Percentiles rank a stretch among this genome's conserved stretches.
Evolutionary conservation across 2,113 vertebrate genomes (phyloP).

Genomic region (Sapajus apella): DNA sequence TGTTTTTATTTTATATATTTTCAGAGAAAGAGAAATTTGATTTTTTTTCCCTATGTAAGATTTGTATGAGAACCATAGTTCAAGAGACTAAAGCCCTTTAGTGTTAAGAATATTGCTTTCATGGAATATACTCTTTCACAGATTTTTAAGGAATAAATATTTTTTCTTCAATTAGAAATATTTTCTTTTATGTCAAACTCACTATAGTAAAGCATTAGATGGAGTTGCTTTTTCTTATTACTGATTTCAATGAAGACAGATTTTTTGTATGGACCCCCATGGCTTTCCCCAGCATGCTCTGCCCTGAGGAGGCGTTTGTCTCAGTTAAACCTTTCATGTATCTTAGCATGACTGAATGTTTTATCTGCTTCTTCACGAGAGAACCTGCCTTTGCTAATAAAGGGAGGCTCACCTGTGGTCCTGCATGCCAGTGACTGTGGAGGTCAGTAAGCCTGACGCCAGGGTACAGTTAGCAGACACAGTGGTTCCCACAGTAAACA

Average conservation of each 20-base stretch:
- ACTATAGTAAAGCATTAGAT: not conserved
- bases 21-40: not conserved
- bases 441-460: not conserved
- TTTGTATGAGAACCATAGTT: not conserved
- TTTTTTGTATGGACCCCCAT: not conserved
- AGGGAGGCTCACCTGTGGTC: not conserved
- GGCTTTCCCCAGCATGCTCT: not conserved
- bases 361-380: not conserved
- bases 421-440: not conserved
- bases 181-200: not conserved
- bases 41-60: not conserved
- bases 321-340: not conserved
- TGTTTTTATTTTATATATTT: not conserved
- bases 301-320: not conserved
- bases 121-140: not conserved
- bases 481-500: not conserved
- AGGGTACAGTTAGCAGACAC: not conserved
- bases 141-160: not conserved
- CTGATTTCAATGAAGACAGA: not conserved
- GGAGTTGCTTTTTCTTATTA: not conserved
- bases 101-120: not conserved
- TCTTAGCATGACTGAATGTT: not conserved
- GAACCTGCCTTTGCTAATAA: not conserved
- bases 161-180: not conserved
- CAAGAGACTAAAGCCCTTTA: not conserved